These are phyloP conservation scores for Epinephelus lanceolatus DNA, from an alignment of 2,113 vertebrate genomes.

Conservation along the genomic window DNA sequence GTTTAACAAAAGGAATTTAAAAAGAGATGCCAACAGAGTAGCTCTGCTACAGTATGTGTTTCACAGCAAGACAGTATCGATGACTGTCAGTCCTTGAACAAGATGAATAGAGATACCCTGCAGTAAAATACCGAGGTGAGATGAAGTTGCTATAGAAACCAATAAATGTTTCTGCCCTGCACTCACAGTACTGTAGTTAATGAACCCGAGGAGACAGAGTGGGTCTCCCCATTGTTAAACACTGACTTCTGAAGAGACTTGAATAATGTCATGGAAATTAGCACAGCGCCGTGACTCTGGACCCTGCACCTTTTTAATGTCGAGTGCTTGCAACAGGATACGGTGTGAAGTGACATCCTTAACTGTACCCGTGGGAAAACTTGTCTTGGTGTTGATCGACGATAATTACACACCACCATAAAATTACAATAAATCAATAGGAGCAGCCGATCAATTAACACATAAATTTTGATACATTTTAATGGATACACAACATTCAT, in stretches of 20 bases:
- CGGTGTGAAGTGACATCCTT: slow-evolving; percentile 11
- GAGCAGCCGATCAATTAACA: slow-evolving; percentile 1
- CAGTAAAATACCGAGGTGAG: slow-evolving; percentile 48
- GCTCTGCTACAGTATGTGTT: neutral
- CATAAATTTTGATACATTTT: neutral
- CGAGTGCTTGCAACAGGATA: neutral
- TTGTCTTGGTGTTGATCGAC: neutral
- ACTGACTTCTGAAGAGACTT: slow-evolving; percentile 22
- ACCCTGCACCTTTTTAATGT: slow-evolving; percentile 28
- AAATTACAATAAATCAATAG: neutral
- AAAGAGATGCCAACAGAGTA: neutral
- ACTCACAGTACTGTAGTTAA: slow-evolving; percentile 28
- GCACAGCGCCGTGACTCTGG: neutral
- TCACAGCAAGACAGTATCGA: slow-evolving; percentile 22
- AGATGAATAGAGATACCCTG: slow-evolving; percentile 46
- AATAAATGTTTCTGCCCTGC: slow-evolving; percentile 31
- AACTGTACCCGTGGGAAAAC: slow-evolving; percentile 2
- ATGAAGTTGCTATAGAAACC: slow-evolving; percentile 65
- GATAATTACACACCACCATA: neutral
- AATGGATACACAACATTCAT: neutral
- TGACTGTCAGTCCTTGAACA: slow-evolving; percentile 49
- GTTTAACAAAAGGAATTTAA: neutral
- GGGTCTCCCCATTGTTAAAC: slow-evolving; percentile 34
- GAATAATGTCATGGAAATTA: slow-evolving; percentile 47
- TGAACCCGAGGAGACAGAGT: slow-evolving; percentile 38